A percentile compares a stretch with the other conserved stretches of the same genome.
phyloP scores from a whole-genome alignment of 2,888 invertebrate genomes.

The Disparrhopalites patrizii region DNA sequence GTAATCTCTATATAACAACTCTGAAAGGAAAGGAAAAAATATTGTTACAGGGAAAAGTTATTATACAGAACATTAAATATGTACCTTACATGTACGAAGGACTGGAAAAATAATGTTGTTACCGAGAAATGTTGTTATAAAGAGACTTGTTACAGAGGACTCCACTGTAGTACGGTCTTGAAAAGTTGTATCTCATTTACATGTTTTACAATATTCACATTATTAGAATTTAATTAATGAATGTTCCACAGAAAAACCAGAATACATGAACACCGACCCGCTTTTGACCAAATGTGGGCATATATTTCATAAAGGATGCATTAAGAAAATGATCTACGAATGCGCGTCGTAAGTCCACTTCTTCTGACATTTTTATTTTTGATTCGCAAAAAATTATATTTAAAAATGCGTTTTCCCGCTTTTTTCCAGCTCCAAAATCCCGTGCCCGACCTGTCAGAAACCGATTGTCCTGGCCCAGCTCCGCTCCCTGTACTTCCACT shows the following conservation, averaged over 20 bases:
- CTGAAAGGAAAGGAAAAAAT: too few relatives aligned
- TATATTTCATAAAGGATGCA: constrained; percentile 17
- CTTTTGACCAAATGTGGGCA: constrained; percentile 20
- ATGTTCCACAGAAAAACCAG: not conserved
- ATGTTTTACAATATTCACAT: not conserved
- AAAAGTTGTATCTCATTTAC: not conserved
- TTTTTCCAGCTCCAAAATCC: constrained; percentile 3
- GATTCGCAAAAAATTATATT: not conserved
- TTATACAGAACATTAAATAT: too few relatives aligned
- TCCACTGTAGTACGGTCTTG: too few relatives aligned
- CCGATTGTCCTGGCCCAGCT: constrained; percentile 21
- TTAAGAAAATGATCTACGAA: constrained; percentile 17
- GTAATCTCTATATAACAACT: too few relatives aligned
- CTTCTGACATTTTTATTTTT: not conserved
- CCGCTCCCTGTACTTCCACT: constrained; percentile 3
- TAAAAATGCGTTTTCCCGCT: not conserved
- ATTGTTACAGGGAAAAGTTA: too few relatives aligned
- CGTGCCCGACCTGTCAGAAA: constrained; percentile 14
- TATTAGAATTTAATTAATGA: not conserved
- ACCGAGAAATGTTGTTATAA: too few relatives aligned
- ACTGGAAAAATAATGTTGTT: too few relatives aligned
- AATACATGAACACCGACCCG: constrained; percentile 14
- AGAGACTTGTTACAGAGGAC: too few relatives aligned
- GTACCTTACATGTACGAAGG: too few relatives aligned
- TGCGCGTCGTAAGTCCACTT: constrained; percentile 4